These are phyloP conservation scores for Characodon lateralis DNA, from an alignment of 2,797 vertebrate species.

Conservation along the genomic window DNA sequence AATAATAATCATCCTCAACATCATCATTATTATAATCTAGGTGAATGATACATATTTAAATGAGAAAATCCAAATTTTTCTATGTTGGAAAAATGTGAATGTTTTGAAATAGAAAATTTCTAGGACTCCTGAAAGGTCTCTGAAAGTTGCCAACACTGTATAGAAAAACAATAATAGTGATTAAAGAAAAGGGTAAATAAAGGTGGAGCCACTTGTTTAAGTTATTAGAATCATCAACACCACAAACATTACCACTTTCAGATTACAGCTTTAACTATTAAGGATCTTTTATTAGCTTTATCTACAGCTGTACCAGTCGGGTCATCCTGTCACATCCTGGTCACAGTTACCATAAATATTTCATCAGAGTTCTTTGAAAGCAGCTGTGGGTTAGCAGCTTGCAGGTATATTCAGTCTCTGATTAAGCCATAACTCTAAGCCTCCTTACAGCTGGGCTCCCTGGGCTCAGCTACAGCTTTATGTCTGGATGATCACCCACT, in stretches of 20 bases:
- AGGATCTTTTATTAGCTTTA: not conserved
- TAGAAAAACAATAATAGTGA: not conserved
- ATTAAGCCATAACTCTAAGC: slow-evolving; percentile 42
- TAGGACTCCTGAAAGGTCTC: too few species aligned
- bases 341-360: slow-evolving; percentile 10
- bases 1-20: too few species aligned
- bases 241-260: not conserved
- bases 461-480: slow-evolving; percentile 50
- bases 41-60: too few species aligned
- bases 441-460: slow-evolving; percentile 24
- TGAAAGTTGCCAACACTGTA: too few species aligned
- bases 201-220: not conserved
- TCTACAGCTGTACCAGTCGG: not conserved
- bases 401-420: slow-evolving; percentile 28
- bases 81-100: too few species aligned
- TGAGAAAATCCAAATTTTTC: too few species aligned
- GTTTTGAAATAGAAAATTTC: too few species aligned
- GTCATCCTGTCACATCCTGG: not conserved
- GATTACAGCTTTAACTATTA: not conserved
- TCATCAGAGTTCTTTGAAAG: slow-evolving; percentile 15
- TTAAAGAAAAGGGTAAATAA: not conserved
- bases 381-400: slow-evolving; percentile 21
- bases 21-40: too few species aligned
- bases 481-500: slow-evolving; percentile 32
- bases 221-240: not conserved